Percentiles rank a stretch among this genome's conserved stretches.
These are phyloP conservation scores for Dryoscopus gambensis DNA, from an alignment of 2,113 vertebrate species.

Conservation along the genomic window DNA sequence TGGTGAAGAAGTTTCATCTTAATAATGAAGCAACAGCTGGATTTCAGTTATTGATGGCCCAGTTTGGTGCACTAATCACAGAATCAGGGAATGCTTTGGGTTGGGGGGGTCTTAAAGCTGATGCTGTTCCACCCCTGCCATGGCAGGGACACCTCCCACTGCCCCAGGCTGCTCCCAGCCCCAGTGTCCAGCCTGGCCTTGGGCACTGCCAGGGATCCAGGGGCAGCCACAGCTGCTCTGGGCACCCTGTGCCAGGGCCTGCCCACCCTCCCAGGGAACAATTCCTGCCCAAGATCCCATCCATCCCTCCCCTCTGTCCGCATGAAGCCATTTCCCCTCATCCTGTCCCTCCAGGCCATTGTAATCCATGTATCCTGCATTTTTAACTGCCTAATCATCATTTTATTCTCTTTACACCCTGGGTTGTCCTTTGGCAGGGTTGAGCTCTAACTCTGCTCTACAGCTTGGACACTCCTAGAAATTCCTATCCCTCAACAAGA, in stretches of 20 bases:
- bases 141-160: background rate
- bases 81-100: background rate
- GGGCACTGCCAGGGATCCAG: background rate
- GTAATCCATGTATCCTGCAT: background rate
- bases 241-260: background rate
- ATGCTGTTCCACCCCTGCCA: background rate
- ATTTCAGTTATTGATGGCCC: background rate
- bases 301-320: background rate
- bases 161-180: background rate
- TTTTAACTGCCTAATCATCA: background rate
- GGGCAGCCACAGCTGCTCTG: background rate
- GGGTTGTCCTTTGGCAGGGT: background rate
- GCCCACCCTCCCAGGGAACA: background rate
- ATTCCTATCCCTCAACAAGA: background rate
- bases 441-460: background rate
- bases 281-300: background rate
- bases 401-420: background rate
- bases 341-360: background rate
- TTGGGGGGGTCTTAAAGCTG: background rate
- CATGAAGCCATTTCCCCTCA: background rate
- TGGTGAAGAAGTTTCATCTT: background rate
- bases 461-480: background rate
- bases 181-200: background rate
- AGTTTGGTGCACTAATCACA: background rate
- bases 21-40: background rate